Percentiles rank a stretch among this genome's conserved stretches.
Evolutionary conservation across 2,113 vertebrate genomes (phyloP).

Genomic region (Epinephelus lanceolatus): DNA sequence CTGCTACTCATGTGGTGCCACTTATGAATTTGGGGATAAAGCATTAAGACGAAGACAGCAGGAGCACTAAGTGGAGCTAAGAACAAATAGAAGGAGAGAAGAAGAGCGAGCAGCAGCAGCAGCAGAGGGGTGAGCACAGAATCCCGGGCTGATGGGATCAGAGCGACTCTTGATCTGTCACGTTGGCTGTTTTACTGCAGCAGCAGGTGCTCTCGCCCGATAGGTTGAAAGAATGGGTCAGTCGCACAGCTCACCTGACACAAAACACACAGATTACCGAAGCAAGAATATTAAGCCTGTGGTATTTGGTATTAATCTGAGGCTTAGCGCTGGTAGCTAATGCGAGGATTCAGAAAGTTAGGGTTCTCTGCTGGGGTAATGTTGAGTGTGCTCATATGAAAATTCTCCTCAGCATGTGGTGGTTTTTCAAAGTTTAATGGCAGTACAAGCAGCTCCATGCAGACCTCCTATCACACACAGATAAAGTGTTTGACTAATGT

Average conservation of each 20-base stretch:
- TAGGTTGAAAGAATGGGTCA: conserved; percentile 7
- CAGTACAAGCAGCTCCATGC: neutral
- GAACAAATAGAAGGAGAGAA: neutral
- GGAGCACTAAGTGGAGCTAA: neutral
- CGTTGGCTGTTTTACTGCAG: conserved; percentile 28
- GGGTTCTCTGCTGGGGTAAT: conserved; percentile 4
- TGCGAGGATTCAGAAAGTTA: conserved; percentile 15
- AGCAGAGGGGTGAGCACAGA: conserved; percentile 1
- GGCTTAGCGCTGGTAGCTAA: conserved; percentile 45
- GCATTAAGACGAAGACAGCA: conserved; percentile 16
- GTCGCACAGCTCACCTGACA: conserved; percentile 24
- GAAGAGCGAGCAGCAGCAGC: conserved; percentile 1
- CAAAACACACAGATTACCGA: conserved; percentile 33
- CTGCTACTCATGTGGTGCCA: neutral
- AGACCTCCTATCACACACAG: neutral
- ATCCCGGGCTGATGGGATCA: conserved; percentile 49
- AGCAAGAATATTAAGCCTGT: conserved; percentile 39
- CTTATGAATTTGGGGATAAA: conserved; percentile 7
- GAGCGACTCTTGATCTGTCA: conserved; percentile 34
- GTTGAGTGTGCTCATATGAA: conserved; percentile 18
- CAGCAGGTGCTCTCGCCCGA: conserved; percentile 69
- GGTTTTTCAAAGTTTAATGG: conserved; percentile 8
- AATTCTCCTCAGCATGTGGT: conserved; percentile 28
- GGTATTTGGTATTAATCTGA: conserved; percentile 42
- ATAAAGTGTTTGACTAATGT: neutral